Conservation (phyloP, 2,797 vertebrate genomes). For the Microctenopoma stevenorrisi region DNA sequence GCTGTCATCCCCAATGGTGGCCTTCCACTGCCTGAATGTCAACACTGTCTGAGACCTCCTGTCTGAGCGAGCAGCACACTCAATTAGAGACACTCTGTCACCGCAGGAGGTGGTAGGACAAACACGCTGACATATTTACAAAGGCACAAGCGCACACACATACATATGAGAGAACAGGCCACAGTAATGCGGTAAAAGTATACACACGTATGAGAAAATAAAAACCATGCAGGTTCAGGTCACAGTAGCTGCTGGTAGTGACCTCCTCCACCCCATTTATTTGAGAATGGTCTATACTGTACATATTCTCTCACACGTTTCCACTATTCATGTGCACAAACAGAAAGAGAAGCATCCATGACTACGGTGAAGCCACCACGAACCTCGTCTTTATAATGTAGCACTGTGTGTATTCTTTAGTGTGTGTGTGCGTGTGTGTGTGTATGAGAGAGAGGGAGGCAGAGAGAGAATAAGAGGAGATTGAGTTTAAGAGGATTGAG, state of each 20-base stretch:
- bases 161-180: neutral
- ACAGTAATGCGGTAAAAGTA: neutral
- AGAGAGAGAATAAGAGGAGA: slow-evolving; percentile 44
- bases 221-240: no score
- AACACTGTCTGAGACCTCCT: slow-evolving; percentile 76
- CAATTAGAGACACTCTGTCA: slow-evolving; percentile 76
- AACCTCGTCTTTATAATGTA: no score
- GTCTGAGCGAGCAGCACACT: slow-evolving; percentile 74
- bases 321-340: slow-evolving; percentile 6
- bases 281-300: no score
- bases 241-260: no score
- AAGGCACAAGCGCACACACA: slow-evolving; percentile 28
- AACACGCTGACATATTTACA: slow-evolving; percentile 54
- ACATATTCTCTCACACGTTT: neutral
- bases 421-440: slow-evolving; percentile 28
- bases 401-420: slow-evolving; percentile 7
- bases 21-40: slow-evolving; percentile 77
- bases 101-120: slow-evolving; percentile 60
- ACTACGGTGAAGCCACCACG: no score
- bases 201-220: neutral
- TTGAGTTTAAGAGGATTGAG: slow-evolving; percentile 59
- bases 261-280: no score
- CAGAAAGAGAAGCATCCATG: no score
- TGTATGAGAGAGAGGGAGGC: neutral
- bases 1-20: slow-evolving; percentile 76